Evolutionary conservation across 1,140 invertebrate species (phyloP), one percentile per base, ranked within the genome.

Genomic region (Whitmania pigra): DNA sequence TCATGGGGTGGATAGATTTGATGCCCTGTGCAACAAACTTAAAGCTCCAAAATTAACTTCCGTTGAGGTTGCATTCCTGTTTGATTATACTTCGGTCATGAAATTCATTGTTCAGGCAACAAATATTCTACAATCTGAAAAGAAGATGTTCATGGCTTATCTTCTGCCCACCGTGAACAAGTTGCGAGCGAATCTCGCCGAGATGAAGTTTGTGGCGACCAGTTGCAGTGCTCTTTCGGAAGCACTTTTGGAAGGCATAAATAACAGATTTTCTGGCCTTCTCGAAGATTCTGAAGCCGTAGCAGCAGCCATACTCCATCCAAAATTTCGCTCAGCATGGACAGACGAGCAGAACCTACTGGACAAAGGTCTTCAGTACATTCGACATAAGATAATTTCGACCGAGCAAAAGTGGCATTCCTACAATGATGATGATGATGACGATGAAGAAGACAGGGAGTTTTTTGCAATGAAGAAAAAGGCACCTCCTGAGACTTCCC

Each of bases 101-200:
- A 63, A 63, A n/a, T 31, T 31, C 29, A 15, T 63, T n/a, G 20
- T 31, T 63, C 57, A 63, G 20, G 29, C 57, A 13, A 27, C 29
- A 31, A 63, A 63, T 15, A 63, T 63, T 13, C 57, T 63, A 31
- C 57, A 63, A 31, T 63, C 57, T 27, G 57, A 63, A 17, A 63
- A 17, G 9, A 63, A 63, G 57, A 25, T 63, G 57, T 63, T 63
- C 57, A 63, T 63, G 57, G 57, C 57, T 63, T 63, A 63, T 18
- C 57, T 63, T 31, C 57, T 63, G 11, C 29, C 57, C 22, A 63
- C 57, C 20, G 29, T 63, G 29, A 63, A 5, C 57, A 63, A 31
- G 29, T 31, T 63, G 22, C 57, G 18, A 27, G 20, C 6, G 9
- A 63, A 31, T 63, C 57, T 63, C 17, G 29, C 13, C 2, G 57